Evolutionary conservation across 1,140 invertebrate genomes (phyloP), one percentile per base, ranked within the genome.

Genomic region (Zeugodacus cucurbitae): DNA sequence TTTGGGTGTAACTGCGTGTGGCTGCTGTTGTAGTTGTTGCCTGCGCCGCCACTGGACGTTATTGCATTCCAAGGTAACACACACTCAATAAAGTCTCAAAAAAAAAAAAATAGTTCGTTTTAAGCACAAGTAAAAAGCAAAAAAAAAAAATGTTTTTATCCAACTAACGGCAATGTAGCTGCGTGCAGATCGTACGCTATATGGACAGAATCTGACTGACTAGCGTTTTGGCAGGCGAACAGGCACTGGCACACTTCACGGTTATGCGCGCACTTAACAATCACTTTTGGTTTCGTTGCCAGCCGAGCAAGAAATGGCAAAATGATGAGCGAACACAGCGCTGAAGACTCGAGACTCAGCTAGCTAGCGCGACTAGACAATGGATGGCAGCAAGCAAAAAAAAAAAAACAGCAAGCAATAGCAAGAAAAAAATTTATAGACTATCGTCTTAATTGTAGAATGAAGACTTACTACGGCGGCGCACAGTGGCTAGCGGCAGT

Each of bases 301-400:
- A 92, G 92, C 91, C 91, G 91, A 92, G 91, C 92, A 90, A 92
- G 92, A 92, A 92, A 92, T 92, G 92, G 92, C 91, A 92, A 92
- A 92, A 92, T 92, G 91, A 91, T 92, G 91, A 91, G 92, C 91
- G 91, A 89, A 89, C 89, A 89, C 89, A 90, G 88, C 89, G 91
- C 92, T 90, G 90, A 92, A 92, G 91, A 91, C 90, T 48, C 89
- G 89, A 20, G 59, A 48, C 34, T 29, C 32, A 82, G 74, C n/a
- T n/a, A 62, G 58, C 58, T 22, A n/a, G n/a, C 58, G 4, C 20
- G 29, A 70, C 26, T 32, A 70, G 64, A 32, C 64, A 70, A 70
- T 70, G 64, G 22, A 54, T 54, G 20, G 14, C 64, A 34, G 26
- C 32, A 22, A 34, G 14, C 14, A 67, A 67, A 22, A 58, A 3